These are phyloP conservation scores for Cyclophora albipunctata DNA, from an alignment of 2,888 invertebrate species.

Conservation along the genomic window DNA sequence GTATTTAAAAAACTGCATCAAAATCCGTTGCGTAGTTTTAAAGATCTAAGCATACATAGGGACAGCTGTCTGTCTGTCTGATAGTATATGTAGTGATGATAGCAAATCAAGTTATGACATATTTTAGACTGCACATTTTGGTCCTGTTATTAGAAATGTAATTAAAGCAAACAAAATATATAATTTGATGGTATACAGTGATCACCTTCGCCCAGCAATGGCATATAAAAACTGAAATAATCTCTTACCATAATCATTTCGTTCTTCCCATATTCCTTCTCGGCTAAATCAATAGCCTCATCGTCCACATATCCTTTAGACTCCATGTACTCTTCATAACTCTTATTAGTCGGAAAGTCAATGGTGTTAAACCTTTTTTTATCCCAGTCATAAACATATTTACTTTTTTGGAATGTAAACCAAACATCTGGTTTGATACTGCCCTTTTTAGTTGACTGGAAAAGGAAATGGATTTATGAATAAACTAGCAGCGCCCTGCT, in stretches of 20 bases:
- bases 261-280: slow-evolving; percentile 92
- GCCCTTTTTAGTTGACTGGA: slow-evolving; percentile 59
- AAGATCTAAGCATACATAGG: too few relatives aligned
- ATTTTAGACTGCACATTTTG: too few relatives aligned
- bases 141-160: too few relatives aligned
- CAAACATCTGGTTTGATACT: slow-evolving; percentile 78
- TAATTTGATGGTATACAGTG: too few relatives aligned
- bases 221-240: background rate
- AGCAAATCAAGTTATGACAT: too few relatives aligned
- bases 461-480: slow-evolving; percentile 5
- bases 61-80: too few relatives aligned
- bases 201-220: too few relatives aligned
- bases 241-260: slow-evolving; percentile 83
- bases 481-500: too few relatives aligned
- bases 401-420: slow-evolving; percentile 98
- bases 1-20: too few relatives aligned
- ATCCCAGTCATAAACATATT: slow-evolving; percentile 92
- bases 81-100: too few relatives aligned
- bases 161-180: too few relatives aligned
- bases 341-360: slow-evolving; percentile 87
- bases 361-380: slow-evolving; percentile 87
- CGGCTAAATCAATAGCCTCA: slow-evolving; percentile 82
- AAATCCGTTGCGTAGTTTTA: too few relatives aligned
- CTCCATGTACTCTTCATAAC: slow-evolving; percentile 82
- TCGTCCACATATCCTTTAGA: slow-evolving; percentile 94